Evolutionary conservation across 2,888 invertebrate species (phyloP).

Genomic region (Microchrysa polita): DNA sequence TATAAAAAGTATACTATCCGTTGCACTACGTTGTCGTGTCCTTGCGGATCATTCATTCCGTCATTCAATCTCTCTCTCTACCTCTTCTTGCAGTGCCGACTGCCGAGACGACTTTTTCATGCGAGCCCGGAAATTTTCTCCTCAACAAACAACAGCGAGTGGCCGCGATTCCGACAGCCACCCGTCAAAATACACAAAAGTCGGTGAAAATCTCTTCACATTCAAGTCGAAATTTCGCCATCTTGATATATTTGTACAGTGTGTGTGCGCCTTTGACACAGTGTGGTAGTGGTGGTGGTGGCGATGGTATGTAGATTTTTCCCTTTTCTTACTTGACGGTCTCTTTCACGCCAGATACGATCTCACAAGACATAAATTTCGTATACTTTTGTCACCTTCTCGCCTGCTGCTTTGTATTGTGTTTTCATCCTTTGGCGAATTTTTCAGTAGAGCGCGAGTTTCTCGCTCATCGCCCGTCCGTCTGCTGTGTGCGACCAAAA

Average conservation of each 20-base stretch:
- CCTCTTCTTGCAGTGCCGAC: constrained; percentile 9
- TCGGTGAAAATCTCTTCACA: constrained; percentile 46
- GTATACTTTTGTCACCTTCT: not conserved
- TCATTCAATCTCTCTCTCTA: constrained; percentile 1
- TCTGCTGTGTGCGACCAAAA: not conserved
- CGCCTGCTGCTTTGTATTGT: not conserved
- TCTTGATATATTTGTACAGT: constrained; percentile 48
- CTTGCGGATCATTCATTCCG: not conserved
- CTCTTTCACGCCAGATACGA: not conserved
- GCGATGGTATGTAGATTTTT: not conserved
- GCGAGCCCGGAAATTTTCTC: constrained; percentile 40
- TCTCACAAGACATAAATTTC: not conserved
- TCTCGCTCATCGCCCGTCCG: constrained; percentile 1
- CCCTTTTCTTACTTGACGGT: not conserved
- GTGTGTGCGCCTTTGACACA: constrained; percentile 29
- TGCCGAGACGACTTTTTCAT: constrained; percentile 28
- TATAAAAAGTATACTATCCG: constrained; percentile 3
- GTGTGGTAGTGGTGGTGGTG: too few species aligned
- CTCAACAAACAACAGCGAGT: not conserved
- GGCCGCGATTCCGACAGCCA: constrained; percentile 17
- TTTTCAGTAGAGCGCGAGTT: not conserved
- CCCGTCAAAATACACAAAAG: constrained; percentile 47
- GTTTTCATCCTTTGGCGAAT: constrained; percentile 11
- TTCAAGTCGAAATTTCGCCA: constrained; percentile 50
- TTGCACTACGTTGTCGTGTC: constrained; percentile 19